Percentiles rank a stretch among this genome's conserved stretches.
Conservation (phyloP, 2,888 invertebrate species). For the Hymenopus coronatus region DNA sequence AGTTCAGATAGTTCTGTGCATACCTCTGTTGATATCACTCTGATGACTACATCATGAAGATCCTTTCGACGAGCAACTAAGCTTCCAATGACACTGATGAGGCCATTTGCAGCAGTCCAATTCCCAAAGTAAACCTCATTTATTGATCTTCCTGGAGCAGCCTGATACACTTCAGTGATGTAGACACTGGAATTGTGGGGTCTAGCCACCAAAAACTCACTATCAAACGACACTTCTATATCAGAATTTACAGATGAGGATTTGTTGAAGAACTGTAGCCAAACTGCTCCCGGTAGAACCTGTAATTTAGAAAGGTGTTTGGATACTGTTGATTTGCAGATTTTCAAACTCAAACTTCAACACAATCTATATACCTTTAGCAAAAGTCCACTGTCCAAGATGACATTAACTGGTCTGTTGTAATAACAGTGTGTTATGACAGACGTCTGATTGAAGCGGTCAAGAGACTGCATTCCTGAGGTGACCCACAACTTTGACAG, state of each 20-base stretch:
- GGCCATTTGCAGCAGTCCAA: conserved; percentile 34
- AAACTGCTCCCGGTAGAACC: background rate
- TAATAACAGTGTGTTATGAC: background rate
- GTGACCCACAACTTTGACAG: background rate
- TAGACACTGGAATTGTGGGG: conserved; percentile 22
- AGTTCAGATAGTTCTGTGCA: background rate
- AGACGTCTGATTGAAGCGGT: background rate
- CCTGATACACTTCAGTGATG: conserved; percentile 41
- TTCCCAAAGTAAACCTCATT: conserved; percentile 34
- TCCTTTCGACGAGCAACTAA: conserved; percentile 38
- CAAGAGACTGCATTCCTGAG: background rate
- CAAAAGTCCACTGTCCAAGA: background rate
- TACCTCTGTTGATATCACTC: conserved; percentile 37
- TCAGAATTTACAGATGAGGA: conserved; percentile 28
- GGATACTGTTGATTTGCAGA: background rate
- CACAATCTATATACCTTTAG: background rate
- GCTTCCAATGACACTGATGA: conserved; percentile 7
- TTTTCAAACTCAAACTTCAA: background rate
- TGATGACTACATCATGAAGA: conserved; percentile 37
- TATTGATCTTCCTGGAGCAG: conserved; percentile 33
- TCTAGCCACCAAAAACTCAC: conserved; percentile 41
- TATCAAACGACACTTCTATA: conserved; percentile 38
- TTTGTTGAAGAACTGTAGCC: background rate
- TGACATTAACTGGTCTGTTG: background rate
- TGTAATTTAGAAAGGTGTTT: background rate